Conservation (phyloP, 2,888 invertebrate species). For the Sesia bembeciformis region DNA sequence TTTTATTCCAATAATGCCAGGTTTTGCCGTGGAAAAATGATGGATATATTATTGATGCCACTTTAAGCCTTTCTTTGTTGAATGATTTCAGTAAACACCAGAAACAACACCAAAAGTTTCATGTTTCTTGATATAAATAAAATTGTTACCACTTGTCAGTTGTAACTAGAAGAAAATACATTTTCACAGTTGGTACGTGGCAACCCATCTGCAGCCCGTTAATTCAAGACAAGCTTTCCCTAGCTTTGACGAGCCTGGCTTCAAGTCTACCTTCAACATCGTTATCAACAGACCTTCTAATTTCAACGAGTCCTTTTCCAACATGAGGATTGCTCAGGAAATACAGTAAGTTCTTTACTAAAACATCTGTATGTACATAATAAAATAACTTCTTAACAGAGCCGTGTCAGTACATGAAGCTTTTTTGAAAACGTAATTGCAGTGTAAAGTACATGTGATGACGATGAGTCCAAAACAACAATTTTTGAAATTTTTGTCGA, state of each 20-base stretch:
- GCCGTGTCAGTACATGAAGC: neutral
- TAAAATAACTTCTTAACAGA: neutral
- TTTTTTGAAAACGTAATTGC: too few species aligned
- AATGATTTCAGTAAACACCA: too few species aligned
- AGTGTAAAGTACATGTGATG: too few species aligned
- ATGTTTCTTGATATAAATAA: too few species aligned
- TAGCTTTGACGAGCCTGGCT: slow-evolving; percentile 87
- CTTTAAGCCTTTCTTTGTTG: neutral
- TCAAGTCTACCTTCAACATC: slow-evolving; percentile 74
- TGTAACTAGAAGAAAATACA: neutral
- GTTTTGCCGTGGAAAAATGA: neutral
- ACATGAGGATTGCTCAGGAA: slow-evolving; percentile 35
- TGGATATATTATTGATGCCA: neutral
- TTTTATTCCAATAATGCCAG: neutral
- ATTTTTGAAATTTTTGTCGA: too few species aligned
- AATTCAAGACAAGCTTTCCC: slow-evolving; percentile 87
- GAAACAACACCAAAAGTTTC: too few species aligned
- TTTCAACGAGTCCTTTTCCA: slow-evolving; percentile 46
- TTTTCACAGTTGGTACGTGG: slow-evolving; percentile 80
- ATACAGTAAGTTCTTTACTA: slow-evolving; percentile 25
- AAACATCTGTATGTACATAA: neutral
- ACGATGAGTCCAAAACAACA: too few species aligned
- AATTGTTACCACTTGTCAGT: too few species aligned
- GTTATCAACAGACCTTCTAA: slow-evolving; percentile 42
- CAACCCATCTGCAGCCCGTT: slow-evolving; percentile 85